Evolutionary conservation across 2,113 vertebrate genomes (phyloP), one percentile per base, ranked within the genome.

Genomic region (Eurypyga helias): DNA sequence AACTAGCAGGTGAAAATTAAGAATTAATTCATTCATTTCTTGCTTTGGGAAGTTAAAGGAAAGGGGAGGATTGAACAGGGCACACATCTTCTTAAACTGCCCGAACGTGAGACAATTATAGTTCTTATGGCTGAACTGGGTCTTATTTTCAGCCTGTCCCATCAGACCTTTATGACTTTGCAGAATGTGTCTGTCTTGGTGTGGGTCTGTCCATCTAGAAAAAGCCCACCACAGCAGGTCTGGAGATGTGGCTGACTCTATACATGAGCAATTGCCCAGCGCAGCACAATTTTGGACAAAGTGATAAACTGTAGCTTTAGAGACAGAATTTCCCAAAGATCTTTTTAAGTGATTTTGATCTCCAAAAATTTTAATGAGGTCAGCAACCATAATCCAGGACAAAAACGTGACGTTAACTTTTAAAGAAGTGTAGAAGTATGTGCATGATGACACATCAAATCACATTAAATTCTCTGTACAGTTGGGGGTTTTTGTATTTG

Each of bases 201-300:
- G 52, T 55, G 17, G 13, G 4, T 83, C 46, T 81, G 16, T 43
- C 18, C 34, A 34, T 9, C 18, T 16, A 9, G 17, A 4, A 64
- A 31, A 28, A 49, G 49, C n/a, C n/a, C 0, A 21, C 31, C 26
- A 21, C 1, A 2, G 11, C 20, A 61, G 33, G 2, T 83, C 26
- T 66, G 25, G 49, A 80, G n/a, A 33, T 29, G 16, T 26, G 25
- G 1, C 20, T 88, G 58, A 2, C 6, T 72, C 52, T 76, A 9
- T 10, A 34, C 12, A 23, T 13, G 54, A 62, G 13, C 13, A 80
- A 90, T 4, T 55, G 7, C 9, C n/a, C 45, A 25, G n/a, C 49
- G 62, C 28, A 73, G 34, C 10, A 76, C 15, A 48, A 17, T 28
- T 3, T 20, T 41, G 34, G 34, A 77, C 17, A 80, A 90, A 72